Evolutionary conservation across 2,797 vertebrate species (phyloP), one percentile per base, ranked within the genome.

Genomic region (Syndactyla subalaris): DNA sequence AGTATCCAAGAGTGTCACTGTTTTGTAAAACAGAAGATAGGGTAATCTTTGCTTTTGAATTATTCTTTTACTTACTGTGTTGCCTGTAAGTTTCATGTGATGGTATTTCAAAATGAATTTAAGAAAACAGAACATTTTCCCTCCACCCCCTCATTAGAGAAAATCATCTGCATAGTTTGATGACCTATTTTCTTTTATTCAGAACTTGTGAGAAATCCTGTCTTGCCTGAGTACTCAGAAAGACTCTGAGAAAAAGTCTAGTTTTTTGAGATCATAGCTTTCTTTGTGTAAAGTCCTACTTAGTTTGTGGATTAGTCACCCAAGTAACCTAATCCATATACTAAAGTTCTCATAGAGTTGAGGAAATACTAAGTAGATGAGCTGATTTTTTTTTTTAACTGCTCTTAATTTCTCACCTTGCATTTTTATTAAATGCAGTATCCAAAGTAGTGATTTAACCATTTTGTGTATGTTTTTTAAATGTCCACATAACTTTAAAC

Each of bases 11-110:
- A 94, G 77, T 80, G 59, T 72, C 96, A 85, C 74, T 93, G 88
- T 94, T 92, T 96, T 95, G 89, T 93, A 95, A 96, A 97, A 94
- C 77, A 73, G 82, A 84, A 83, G 36, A 67, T 79, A 68, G 5
- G 43, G 51, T 26, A 38, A 51, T 26, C 13, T 81, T 78, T 81
- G 29, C 18, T 76, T 85, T 89, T 66, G 34, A 61, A 43, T 55
- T 43, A 57, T 26, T 22, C 41, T 59, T 52, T 70, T 13, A 38
- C 9, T 88, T 63, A 39, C 7, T 0, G 0, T 23, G 9, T 89
- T 94, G 90, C 65, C 59, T 71, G 71, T 79, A 61, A 77, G 51
- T 62, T 90, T 32, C 26, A 7, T 85, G 55, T 38, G 48, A 66
- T 58, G 51, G 66, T 67, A 84, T 86, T 90, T 89, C 38, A 79